phyloP scores from a whole-genome alignment of 2,113 vertebrate genomes.

The Melanerpes aurifrons region DNA sequence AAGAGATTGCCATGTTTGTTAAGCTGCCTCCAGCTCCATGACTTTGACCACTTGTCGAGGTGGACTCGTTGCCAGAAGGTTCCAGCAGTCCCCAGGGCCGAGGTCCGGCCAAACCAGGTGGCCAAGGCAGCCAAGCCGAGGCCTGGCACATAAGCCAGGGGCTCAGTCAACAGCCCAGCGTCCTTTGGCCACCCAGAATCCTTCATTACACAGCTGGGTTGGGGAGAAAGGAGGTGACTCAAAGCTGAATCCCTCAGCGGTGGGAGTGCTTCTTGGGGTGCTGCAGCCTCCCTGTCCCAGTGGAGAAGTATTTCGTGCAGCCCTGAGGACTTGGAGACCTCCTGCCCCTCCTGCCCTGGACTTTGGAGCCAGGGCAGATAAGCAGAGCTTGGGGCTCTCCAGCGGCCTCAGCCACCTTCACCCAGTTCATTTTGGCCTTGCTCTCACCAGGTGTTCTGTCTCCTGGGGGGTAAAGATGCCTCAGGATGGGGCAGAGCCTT shows the following conservation, averaged over 20 bases:
- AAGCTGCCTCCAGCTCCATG: background rate
- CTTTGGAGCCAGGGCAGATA: background rate
- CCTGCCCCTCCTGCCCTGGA: background rate
- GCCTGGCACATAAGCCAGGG: background rate
- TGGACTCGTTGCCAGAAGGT: background rate
- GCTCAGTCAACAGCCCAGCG: background rate
- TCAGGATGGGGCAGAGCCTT: background rate
- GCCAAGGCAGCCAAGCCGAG: background rate
- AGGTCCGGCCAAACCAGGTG: background rate
- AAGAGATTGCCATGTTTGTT: background rate
- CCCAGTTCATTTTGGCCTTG: background rate
- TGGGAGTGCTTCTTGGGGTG: background rate
- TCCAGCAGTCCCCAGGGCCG: background rate
- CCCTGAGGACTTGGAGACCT: background rate
- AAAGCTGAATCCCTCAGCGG: rapidly evolving
- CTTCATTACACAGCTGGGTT: background rate
- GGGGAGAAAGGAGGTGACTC: background rate
- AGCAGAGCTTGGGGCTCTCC: background rate
- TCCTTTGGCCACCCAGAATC: background rate
- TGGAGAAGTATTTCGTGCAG: background rate
- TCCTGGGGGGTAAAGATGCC: background rate
- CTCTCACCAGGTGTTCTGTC: background rate
- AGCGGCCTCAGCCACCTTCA: background rate
- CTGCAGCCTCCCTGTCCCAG: rapidly evolving
- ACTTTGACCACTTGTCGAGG: background rate